A percentile compares a stretch with the other conserved stretches of the same genome.
These are phyloP conservation scores for Synanthedon tipuliformis DNA, from an alignment of 2,888 invertebrate species.

Conservation along the genomic window DNA sequence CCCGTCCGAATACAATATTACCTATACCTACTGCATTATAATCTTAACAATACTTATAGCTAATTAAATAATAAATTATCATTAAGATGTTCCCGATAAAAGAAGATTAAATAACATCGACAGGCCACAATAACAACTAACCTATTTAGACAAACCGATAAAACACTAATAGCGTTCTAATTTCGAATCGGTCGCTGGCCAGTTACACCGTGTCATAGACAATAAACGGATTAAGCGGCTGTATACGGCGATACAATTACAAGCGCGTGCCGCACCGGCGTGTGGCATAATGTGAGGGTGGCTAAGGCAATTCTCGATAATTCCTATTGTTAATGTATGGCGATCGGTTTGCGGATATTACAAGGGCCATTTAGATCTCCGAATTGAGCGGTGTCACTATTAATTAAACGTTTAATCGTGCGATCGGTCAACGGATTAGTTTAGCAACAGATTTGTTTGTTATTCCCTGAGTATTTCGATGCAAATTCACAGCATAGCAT, in stretches of 20 bases:
- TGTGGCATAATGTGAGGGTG: constrained; percentile 22
- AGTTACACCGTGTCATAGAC: constrained; percentile 29
- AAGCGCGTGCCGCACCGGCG: constrained; percentile 35
- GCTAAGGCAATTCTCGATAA: constrained; percentile 45
- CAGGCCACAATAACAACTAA: not conserved
- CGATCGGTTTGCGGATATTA: constrained; percentile 35
- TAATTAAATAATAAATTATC: too few relatives aligned
- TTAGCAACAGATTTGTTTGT: not conserved
- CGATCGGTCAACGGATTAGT: constrained; percentile 26
- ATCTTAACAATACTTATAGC: too few relatives aligned
- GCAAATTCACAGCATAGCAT: too few relatives aligned
- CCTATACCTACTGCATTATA: too few relatives aligned
- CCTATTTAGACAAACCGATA: not conserved
- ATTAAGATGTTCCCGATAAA: too few relatives aligned
- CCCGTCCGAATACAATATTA: too few relatives aligned
- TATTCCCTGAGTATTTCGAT: too few relatives aligned
- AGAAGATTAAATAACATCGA: not conserved
- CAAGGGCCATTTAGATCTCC: constrained; percentile 39
- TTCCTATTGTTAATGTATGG: constrained; percentile 54
- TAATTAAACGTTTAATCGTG: constrained; percentile 40
- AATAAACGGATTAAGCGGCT: constrained; percentile 45
- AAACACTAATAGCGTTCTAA: constrained; percentile 15
- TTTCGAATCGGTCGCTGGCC: constrained; percentile 23
- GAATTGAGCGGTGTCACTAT: constrained; percentile 50
- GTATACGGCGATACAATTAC: constrained; percentile 47